Conservation (phyloP, 2,888 invertebrate genomes). For the Chrysomela aeneicollis region DNA sequence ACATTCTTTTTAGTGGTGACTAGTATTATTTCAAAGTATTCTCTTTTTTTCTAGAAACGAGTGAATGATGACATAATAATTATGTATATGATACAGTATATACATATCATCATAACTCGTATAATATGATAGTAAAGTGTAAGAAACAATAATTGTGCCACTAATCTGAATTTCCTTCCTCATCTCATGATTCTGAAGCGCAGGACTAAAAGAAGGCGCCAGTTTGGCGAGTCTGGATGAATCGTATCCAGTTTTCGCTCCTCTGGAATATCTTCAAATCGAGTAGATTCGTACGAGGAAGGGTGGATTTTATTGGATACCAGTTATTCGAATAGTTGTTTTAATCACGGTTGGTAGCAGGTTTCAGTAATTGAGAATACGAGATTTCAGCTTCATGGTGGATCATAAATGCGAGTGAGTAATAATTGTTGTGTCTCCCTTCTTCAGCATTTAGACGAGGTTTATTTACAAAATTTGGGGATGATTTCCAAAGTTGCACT, state of each 20-base stretch:
- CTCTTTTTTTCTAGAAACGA: no score
- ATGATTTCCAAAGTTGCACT: no score
- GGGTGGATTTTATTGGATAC: neutral
- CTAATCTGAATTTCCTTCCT: neutral
- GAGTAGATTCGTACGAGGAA: neutral
- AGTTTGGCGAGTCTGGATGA: constrained; percentile 22
- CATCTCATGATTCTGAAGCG: constrained; percentile 20
- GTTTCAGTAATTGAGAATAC: neutral
- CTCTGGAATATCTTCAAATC: constrained; percentile 9
- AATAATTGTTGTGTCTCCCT: no score
- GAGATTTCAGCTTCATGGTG: neutral
- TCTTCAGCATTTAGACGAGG: no score
- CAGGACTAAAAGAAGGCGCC: constrained; percentile 28
- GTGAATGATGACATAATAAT: no score
- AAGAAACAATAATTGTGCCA: neutral
- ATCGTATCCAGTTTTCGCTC: constrained; percentile 12
- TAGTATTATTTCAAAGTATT: no score
- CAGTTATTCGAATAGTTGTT: constrained; percentile 10
- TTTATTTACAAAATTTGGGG: no score
- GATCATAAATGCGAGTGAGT: constrained; percentile 7
- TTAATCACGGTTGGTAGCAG: neutral
- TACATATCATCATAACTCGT: no score
- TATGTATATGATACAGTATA: no score
- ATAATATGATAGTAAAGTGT: no score
- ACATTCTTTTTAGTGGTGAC: no score